Conservation (phyloP, 2,888 invertebrate genomes). For the Phymatocera aterrima region DNA sequence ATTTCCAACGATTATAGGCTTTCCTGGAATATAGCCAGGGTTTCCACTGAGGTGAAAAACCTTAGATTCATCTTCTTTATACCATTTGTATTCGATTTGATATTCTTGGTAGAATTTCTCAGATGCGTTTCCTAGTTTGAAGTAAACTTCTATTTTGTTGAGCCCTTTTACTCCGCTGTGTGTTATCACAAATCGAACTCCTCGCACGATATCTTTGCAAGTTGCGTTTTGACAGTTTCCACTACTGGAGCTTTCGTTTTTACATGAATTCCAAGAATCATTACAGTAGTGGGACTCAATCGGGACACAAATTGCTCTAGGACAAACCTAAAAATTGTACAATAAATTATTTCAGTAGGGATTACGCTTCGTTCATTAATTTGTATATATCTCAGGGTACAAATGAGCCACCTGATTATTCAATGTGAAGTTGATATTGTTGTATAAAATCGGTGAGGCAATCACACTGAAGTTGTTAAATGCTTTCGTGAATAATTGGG, state of each 20-base stretch:
- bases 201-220: slow-evolving; percentile 71
- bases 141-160: slow-evolving; percentile 68
- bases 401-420: slow-evolving; percentile 48
- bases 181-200: slow-evolving; percentile 69
- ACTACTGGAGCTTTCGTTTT: slow-evolving; percentile 51
- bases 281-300: slow-evolving; percentile 61
- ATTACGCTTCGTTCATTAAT: neutral
- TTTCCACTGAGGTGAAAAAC: slow-evolving; percentile 80
- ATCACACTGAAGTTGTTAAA: slow-evolving; percentile 66
- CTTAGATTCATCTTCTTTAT: slow-evolving; percentile 55
- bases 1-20: slow-evolving; percentile 79
- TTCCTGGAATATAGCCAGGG: slow-evolving; percentile 84
- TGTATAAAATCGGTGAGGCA: slow-evolving; percentile 62
- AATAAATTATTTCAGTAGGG: slow-evolving; percentile 49
- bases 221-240: slow-evolving; percentile 60
- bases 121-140: slow-evolving; percentile 71
- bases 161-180: slow-evolving; percentile 77
- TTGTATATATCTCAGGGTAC: slow-evolving; percentile 34
- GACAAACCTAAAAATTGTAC: slow-evolving; percentile 61
- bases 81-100: slow-evolving; percentile 63
- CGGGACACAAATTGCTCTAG: slow-evolving; percentile 62
- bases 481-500: slow-evolving; percentile 66
- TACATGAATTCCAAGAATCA: slow-evolving; percentile 62
- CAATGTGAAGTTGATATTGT: slow-evolving; percentile 52
- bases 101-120: slow-evolving; percentile 66